Evolutionary conservation across 1,140 invertebrate species (phyloP).

Genomic region (Drosophila pallidifrons): DNA sequence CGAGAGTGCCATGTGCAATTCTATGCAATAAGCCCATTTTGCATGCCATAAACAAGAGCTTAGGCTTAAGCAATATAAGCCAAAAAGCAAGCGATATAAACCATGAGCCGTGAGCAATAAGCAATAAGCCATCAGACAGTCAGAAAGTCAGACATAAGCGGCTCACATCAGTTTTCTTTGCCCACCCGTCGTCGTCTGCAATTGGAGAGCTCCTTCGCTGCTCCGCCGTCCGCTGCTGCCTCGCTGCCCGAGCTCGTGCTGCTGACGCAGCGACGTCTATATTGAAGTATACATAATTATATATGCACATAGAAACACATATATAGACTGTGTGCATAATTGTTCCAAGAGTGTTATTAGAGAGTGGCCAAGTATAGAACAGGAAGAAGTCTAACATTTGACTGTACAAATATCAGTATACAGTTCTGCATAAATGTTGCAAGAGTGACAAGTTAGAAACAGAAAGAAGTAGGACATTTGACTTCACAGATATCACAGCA

Average conservation of each 20-base stretch:
- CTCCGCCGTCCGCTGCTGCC: background rate
- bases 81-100: background rate
- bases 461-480: background rate
- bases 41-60: constrained; percentile 56
- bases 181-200: constrained; percentile 36
- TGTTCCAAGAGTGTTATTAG: background rate
- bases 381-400: background rate
- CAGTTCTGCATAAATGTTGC: background rate
- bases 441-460: background rate
- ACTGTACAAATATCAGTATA: too few relatives aligned
- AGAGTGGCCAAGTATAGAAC: background rate
- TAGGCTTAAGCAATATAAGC: constrained; percentile 48
- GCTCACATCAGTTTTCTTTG: constrained; percentile 40
- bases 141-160: constrained; percentile 30
- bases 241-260: constrained; percentile 39
- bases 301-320: background rate
- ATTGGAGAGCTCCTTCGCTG: constrained; percentile 46
- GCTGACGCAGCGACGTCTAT: constrained; percentile 59
- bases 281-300: constrained; percentile 5
- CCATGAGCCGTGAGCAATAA: constrained; percentile 12
- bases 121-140: constrained; percentile 27
- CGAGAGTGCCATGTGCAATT: constrained; percentile 54
- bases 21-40: constrained; percentile 59
- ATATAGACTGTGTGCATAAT: background rate
- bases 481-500: too few relatives aligned